phyloP scores from a whole-genome alignment of 2,797 vertebrate genomes.

The Diceros bicornis region DNA sequence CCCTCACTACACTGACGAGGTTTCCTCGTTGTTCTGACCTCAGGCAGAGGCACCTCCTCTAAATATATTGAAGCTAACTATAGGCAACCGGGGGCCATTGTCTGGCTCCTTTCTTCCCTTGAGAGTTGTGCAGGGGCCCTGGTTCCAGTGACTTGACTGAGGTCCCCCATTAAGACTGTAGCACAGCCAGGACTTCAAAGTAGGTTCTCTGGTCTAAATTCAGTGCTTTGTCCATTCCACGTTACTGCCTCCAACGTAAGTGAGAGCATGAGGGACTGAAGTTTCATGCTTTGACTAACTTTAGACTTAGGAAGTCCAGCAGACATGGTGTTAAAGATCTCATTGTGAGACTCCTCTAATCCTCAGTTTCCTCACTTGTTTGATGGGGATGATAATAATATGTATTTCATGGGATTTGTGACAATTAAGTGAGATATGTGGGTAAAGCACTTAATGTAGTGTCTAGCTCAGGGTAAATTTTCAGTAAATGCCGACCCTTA shows the following conservation, averaged over 20 bases:
- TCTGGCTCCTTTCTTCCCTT: background rate
- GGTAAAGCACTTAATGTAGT: background rate
- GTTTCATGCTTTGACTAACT: conserved; percentile 29
- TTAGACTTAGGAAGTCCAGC: background rate
- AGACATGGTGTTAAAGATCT: background rate
- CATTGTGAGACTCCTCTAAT: background rate
- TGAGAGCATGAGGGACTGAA: background rate
- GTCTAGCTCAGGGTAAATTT: background rate
- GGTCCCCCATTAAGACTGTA: background rate
- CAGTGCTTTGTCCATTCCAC: background rate
- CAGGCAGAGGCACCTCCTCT: background rate
- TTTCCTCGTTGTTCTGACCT: conserved; percentile 35
- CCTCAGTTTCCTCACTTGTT: background rate
- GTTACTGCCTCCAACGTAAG: background rate
- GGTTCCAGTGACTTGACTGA: background rate
- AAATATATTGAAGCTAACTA: background rate
- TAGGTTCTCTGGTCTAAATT: background rate
- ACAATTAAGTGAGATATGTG: background rate
- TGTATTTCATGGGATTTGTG: background rate
- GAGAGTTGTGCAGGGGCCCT: background rate
- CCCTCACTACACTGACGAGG: background rate
- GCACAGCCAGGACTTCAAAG: background rate
- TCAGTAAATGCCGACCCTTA: background rate
- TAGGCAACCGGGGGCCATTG: background rate
- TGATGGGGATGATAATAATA: background rate